Conservation (phyloP, 2,797 vertebrate genomes). For the Pogoniulus pusillus region DNA sequence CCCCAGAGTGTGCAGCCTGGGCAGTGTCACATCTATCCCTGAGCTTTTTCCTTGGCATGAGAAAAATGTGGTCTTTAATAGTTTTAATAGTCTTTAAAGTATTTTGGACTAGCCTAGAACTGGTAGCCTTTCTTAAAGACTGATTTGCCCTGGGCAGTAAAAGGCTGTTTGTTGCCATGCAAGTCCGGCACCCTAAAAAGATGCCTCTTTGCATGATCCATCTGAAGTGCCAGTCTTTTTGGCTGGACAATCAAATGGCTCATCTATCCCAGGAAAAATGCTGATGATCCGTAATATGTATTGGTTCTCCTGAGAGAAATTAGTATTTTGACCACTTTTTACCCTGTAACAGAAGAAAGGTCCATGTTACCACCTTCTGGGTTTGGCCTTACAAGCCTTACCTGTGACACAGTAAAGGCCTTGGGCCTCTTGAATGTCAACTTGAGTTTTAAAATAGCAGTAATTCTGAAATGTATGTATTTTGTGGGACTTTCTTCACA, state of each 20-base stretch:
- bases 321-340: neutral
- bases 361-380: neutral
- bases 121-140: neutral
- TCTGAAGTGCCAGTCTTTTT: neutral
- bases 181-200: neutral
- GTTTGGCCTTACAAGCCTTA: neutral
- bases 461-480: neutral
- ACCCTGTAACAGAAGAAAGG: neutral
- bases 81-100: neutral
- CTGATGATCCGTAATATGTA: neutral
- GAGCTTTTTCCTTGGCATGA: neutral
- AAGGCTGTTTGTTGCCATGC: neutral
- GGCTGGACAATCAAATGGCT: neutral
- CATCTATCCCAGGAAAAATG: neutral
- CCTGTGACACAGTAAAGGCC: neutral
- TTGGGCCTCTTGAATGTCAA: neutral
- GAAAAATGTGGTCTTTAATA: neutral
- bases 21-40: neutral
- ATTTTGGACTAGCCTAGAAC: neutral
- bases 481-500: neutral
- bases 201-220: neutral
- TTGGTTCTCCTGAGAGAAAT: neutral
- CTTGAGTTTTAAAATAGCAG: neutral
- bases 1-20: neutral
- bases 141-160: neutral